Base-by-base conservation (phyloP, 2,888 invertebrate genomes). In the Drosophila kuntzei region DNA sequence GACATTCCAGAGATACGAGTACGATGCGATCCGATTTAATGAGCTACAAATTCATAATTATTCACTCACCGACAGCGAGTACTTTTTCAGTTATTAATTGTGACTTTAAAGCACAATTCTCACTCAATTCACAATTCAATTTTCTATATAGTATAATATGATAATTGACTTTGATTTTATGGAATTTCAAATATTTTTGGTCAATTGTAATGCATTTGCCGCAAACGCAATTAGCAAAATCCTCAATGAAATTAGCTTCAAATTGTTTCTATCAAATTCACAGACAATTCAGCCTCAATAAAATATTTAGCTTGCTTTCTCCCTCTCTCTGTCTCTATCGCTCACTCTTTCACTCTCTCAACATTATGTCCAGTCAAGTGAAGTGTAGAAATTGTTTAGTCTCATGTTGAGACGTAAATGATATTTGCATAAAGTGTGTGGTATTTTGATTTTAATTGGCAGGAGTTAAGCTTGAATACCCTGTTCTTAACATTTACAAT, bases 191-290 rank as follows among this genome's bases (percentile, higher is more conserved):
- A 46, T 20, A 55, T 63, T 55, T 55, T 64, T 18, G 53, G 36
- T n/a, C 27, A 64, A 36, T 47, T 59, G 50, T 57, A 54, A 55
- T 62, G 41, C 34, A n/a, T 51, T 55, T 43, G 43, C 54, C 47
- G 36, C 62, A 63, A 66, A 58, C 58, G 36, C 62, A 76, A 71
- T 77, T 68, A 64, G 49, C 47, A 44, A 36, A 43, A 36, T 60
- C 62, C 69, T 41, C 65, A 76, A 79, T 67, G 41, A 64, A 80
- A 78, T 72, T 61, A 65, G 62, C 68, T 61, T 16, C 55, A 72
- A 69, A 75, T 79, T 74, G 37, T 71, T 60, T 47, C 27, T 39
- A 39, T 49, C 61, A 34, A 66, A 61, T 62, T 69, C 64, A 43
- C 51, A 51, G 58, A 46, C 60, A 53, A 55, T 65, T 57, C 60